Evolutionary conservation across 2,113 vertebrate species (phyloP).

Genomic region (Daubentonia madagascariensis): DNA sequence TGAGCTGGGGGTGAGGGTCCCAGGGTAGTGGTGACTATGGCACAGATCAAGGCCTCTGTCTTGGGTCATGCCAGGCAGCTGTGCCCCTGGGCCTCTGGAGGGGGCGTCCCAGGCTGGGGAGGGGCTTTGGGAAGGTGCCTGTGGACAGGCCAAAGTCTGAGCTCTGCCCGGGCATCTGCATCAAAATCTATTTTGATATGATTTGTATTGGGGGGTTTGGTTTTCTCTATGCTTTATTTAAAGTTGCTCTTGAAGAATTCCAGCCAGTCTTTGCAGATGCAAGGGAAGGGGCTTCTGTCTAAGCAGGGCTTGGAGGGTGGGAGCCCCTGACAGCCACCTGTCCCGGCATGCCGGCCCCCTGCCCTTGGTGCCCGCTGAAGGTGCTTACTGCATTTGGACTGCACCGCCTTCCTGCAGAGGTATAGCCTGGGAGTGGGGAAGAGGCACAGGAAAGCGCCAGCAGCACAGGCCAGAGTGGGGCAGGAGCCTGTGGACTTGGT

Average conservation of each 20-base stretch:
- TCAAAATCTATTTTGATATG: background rate
- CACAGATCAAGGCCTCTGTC: background rate
- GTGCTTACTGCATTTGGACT: background rate
- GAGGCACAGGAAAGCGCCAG: background rate
- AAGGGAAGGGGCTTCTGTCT: conserved; percentile 21
- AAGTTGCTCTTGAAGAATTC: conserved; percentile 60
- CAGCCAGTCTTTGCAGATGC: background rate
- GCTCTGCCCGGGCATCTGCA: accelerated
- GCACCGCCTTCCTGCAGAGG: background rate
- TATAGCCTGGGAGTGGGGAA: background rate
- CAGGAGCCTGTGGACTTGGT: background rate
- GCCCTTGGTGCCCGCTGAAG: background rate
- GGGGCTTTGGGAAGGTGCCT: background rate
- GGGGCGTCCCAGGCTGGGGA: background rate
- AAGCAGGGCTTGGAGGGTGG: background rate
- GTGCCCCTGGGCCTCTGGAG: background rate
- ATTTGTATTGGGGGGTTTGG: background rate
- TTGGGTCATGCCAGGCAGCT: accelerated
- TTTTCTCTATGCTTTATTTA: conserved; percentile 58
- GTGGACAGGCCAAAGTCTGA: background rate
- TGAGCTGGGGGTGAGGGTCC: background rate
- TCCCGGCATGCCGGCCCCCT: background rate
- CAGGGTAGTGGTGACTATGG: accelerated
- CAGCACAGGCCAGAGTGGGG: background rate
- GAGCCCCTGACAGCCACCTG: background rate